A percentile compares a stretch with the other conserved stretches of the same genome.
Evolutionary conservation across 2,888 invertebrate genomes (phyloP).

Genomic region (Leucophora obtusa): DNA sequence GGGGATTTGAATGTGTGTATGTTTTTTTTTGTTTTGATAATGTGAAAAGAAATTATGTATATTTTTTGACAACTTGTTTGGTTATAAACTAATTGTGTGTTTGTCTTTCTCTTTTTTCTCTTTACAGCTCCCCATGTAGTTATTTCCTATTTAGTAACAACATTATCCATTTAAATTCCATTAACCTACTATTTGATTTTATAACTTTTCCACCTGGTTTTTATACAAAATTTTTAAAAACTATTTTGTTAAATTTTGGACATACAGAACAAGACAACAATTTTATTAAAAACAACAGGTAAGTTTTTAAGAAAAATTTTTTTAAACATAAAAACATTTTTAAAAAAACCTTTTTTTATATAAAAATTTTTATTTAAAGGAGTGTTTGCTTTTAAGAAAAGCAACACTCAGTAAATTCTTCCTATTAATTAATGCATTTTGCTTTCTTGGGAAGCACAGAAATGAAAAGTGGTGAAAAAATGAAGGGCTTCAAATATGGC

Average conservation of each 20-base stretch:
- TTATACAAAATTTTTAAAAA: slow-evolving; percentile 7
- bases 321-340: background rate
- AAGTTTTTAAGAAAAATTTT: slow-evolving; percentile 2
- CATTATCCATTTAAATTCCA: slow-evolving; percentile 31
- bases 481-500: no score
- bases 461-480: no score
- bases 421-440: no score
- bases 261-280: slow-evolving; percentile 5
- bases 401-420: no score
- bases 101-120: slow-evolving; percentile 28
- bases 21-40: background rate
- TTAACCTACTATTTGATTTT: slow-evolving; percentile 19
- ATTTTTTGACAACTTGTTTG: no score
- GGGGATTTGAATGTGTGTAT: background rate
- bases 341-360: no score
- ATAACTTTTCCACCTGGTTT: slow-evolving; percentile 28
- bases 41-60: background rate
- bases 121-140: slow-evolving; percentile 68
- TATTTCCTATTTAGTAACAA: slow-evolving; percentile 40
- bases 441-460: no score
- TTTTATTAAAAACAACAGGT: slow-evolving; percentile 24
- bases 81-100: background rate
- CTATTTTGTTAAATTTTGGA: slow-evolving; percentile 14
- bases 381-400: no score
- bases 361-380: no score